Conservation (phyloP, 1,140 invertebrate species). For the Acromyrmex heyeri region DNA sequence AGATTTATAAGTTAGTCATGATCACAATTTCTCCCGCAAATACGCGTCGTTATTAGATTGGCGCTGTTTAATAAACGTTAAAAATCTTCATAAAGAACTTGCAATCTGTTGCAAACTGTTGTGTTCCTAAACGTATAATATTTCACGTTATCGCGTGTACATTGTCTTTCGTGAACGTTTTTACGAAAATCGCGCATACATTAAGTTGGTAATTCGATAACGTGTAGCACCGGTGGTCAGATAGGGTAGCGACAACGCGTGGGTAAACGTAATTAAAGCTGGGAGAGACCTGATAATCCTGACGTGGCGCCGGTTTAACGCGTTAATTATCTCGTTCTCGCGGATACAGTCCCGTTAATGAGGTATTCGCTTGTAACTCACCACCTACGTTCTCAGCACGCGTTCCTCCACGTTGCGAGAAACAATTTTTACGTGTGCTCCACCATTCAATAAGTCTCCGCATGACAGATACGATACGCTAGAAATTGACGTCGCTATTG, state of each 20-base stretch:
- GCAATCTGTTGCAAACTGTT: neutral
- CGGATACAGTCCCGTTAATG: slow-evolving; percentile 71
- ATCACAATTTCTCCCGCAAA: neutral
- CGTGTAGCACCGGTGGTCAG: slow-evolving; percentile 72
- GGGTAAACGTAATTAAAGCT: slow-evolving; percentile 80
- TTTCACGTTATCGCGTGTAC: neutral
- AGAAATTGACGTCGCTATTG: neutral
- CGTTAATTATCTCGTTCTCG: slow-evolving; percentile 82
- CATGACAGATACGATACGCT: neutral
- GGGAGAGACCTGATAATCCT: slow-evolving; percentile 79
- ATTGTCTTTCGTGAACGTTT: neutral
- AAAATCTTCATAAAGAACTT: neutral
- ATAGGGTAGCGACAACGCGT: slow-evolving; percentile 78
- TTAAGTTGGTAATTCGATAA: slow-evolving; percentile 27
- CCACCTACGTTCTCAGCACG: slow-evolving; percentile 76
- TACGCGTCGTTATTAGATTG: neutral
- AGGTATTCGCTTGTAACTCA: slow-evolving; percentile 70
- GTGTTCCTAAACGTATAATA: neutral
- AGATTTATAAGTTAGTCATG: slow-evolving; percentile 12
- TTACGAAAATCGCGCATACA: neutral
- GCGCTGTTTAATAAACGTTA: neutral
- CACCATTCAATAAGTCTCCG: neutral
- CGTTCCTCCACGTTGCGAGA: slow-evolving; percentile 28
- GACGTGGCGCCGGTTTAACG: slow-evolving; percentile 78
- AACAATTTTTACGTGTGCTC: slow-evolving; percentile 23